A percentile compares a stretch with the other conserved stretches of the same genome.
Evolutionary conservation across 2,113 vertebrate species (phyloP).

Genomic region (Bucco capensis): DNA sequence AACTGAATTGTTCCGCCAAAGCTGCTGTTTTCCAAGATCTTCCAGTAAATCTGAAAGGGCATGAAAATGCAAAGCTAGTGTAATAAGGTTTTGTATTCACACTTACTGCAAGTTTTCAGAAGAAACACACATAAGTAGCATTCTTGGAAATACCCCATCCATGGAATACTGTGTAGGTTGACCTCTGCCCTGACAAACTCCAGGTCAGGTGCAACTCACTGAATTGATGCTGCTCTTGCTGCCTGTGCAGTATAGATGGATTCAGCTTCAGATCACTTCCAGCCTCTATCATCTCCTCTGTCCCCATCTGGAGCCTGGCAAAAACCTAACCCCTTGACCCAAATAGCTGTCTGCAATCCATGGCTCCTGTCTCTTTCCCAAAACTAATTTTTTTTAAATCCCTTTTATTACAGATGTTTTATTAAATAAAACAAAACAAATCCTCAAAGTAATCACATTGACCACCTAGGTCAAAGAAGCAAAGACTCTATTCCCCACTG

Average conservation of each 20-base stretch:
- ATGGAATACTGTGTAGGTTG: fast-evolving
- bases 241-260: background rate
- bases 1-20: constrained; percentile 15
- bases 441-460: background rate
- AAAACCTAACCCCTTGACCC: constrained; percentile 22
- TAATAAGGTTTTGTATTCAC: background rate
- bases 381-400: background rate
- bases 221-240: background rate
- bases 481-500: background rate
- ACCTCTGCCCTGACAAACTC: background rate
- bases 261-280: background rate
- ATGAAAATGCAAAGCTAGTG: background rate
- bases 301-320: constrained; percentile 33
- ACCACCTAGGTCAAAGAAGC: background rate
- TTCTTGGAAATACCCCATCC: background rate
- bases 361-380: background rate
- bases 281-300: background rate
- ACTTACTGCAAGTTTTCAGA: background rate
- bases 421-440: background rate
- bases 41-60: constrained; percentile 15
- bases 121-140: background rate
- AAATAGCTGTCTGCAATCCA: constrained; percentile 15
- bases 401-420: constrained; percentile 17
- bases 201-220: background rate
- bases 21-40: constrained; percentile 25